Evolutionary conservation across 2,888 invertebrate genomes (phyloP).

Genomic region (Conistra vaccinii): DNA sequence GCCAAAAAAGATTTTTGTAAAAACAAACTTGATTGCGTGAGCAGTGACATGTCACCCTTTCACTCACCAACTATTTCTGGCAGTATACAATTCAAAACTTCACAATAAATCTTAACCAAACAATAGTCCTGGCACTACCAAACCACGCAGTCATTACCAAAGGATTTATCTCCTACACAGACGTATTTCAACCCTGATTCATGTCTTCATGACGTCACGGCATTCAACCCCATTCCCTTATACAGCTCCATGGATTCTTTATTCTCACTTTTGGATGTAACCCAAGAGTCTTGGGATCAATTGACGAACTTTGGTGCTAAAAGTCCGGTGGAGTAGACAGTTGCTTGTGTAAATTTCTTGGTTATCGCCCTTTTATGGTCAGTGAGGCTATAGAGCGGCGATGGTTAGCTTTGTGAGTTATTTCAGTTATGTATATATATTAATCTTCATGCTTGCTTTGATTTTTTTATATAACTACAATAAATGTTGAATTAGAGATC

Average conservation of each 20-base stretch:
- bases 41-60: conserved; percentile 4
- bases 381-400: conserved; percentile 19
- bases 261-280: conserved; percentile 64
- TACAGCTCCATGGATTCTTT: conserved; percentile 50
- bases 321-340: conserved; percentile 63
- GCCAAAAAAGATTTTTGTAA: neutral
- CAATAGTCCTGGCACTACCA: conserved; percentile 45
- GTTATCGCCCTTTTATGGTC: conserved; percentile 40
- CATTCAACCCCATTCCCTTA: conserved; percentile 29
- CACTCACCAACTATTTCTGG: neutral
- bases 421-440: neutral
- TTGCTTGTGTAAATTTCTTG: conserved; percentile 60
- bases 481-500: neutral
- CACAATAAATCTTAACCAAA: conserved; percentile 54
- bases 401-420: conserved; percentile 23
- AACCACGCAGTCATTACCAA: conserved; percentile 54
- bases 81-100: conserved; percentile 38
- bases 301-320: conserved; percentile 73
- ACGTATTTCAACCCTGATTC: conserved; percentile 47
- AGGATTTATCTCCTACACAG: conserved; percentile 49
- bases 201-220: conserved; percentile 49
- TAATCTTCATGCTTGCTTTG: neutral
- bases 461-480: neutral
- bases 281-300: conserved; percentile 66
- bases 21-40: neutral